Evolutionary conservation across 2,888 invertebrate genomes (phyloP).

Genomic region (Tenthredo amoena): DNA sequence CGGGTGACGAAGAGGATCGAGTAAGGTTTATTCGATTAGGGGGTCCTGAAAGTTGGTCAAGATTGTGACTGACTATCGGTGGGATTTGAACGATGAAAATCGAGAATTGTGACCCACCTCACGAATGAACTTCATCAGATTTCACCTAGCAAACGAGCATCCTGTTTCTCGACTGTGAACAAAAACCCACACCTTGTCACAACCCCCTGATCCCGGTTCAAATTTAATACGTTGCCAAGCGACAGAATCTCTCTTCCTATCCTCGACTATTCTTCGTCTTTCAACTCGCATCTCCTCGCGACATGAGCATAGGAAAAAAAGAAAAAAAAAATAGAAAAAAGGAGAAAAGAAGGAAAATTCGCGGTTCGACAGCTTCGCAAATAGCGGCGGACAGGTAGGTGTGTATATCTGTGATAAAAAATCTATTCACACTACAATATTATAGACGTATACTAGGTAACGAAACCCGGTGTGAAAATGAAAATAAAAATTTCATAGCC

Average conservation of each 20-base stretch:
- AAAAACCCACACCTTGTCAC: constrained; percentile 36
- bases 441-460: not conserved
- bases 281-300: not conserved
- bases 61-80: not conserved
- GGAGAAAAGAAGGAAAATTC: not conserved
- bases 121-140: constrained; percentile 28
- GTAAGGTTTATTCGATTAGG: not conserved
- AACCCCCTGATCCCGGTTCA: constrained; percentile 15
- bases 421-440: not conserved
- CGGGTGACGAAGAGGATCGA: not conserved
- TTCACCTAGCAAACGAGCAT: constrained; percentile 25
- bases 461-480: not conserved
- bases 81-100: constrained; percentile 8
- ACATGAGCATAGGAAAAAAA: not conserved
- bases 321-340: not conserved
- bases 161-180: constrained; percentile 18
- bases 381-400: not conserved
- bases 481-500: not conserved
- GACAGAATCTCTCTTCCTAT: constrained; percentile 16
- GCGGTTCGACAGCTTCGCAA: not conserved
- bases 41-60: not conserved
- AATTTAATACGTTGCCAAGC: constrained; percentile 47
- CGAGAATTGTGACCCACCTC: not conserved
- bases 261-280: not conserved
- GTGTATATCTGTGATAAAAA: not conserved